These are phyloP conservation scores for Pogonocichla stellata DNA, from an alignment of 2,113 vertebrate genomes.

Conservation along the genomic window DNA sequence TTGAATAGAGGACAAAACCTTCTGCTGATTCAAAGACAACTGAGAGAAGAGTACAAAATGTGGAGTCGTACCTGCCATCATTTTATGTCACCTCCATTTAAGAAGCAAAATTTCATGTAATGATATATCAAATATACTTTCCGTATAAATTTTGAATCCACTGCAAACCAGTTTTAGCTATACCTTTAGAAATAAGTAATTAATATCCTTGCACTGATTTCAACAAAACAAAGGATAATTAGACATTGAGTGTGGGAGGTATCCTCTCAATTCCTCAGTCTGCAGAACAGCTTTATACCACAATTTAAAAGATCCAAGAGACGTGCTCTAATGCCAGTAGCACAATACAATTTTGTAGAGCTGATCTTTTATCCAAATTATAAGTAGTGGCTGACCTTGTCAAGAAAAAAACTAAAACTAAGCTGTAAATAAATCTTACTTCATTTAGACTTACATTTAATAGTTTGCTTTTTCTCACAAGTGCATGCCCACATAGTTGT, in stretches of 20 bases:
- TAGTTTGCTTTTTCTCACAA: not conserved
- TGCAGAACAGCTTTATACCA: not conserved
- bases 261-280: not conserved
- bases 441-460: not conserved
- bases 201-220: not conserved
- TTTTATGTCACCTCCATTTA: not conserved
- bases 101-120: not conserved
- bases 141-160: not conserved
- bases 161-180: not conserved
- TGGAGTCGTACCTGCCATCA: not conserved
- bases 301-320: not conserved
- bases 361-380: not conserved
- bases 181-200: not conserved
- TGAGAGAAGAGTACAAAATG: not conserved
- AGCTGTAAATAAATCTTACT: not conserved
- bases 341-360: not conserved
- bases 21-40: not conserved
- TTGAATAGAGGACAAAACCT: not conserved
- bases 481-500: accelerated
- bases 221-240: not conserved
- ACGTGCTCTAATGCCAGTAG: not conserved
- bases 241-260: not conserved
- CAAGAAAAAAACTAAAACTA: not conserved
- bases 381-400: not conserved
- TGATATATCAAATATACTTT: not conserved